phyloP scores from a whole-genome alignment of 2,888 invertebrate species.

The Nemurella pictetii region DNA sequence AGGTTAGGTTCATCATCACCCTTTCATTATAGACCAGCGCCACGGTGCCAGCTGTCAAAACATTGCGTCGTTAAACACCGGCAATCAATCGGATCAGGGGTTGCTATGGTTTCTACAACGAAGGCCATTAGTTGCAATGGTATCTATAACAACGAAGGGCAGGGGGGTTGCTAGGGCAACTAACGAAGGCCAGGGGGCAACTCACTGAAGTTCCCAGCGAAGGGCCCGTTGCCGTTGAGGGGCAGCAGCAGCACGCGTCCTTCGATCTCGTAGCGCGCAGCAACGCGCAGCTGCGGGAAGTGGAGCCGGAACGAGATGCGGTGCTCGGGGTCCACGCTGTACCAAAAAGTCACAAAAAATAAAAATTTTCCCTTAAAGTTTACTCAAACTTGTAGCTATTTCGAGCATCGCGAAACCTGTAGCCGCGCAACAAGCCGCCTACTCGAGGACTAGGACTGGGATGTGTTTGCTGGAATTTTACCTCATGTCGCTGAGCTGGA shows the following conservation, averaged over 20 bases:
- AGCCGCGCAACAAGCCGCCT: conserved; percentile 51
- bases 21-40: no score
- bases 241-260: conserved; percentile 65
- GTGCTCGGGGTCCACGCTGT: conserved; percentile 60
- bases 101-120: no score
- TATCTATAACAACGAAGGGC: no score
- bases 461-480: not conserved
- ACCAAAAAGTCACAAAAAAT: not conserved
- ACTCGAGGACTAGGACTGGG: no score
- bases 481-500: conserved; percentile 52
- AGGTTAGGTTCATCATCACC: no score
- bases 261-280: conserved; percentile 70
- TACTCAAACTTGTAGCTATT: conserved; percentile 58
- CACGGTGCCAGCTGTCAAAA: no score
- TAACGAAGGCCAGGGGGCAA: no score
- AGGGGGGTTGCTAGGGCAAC: no score
- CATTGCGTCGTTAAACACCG: no score
- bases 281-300: conserved; percentile 62
- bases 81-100: no score
- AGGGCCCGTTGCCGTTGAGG: conserved; percentile 65
- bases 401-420: conserved; percentile 57
- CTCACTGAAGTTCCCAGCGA: conserved; percentile 70
- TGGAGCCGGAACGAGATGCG: conserved; percentile 64
- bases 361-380: conserved; percentile 42
- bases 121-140: no score